Evolutionary conservation across 2,888 invertebrate species (phyloP).

Genomic region (Orthosia gracilis): DNA sequence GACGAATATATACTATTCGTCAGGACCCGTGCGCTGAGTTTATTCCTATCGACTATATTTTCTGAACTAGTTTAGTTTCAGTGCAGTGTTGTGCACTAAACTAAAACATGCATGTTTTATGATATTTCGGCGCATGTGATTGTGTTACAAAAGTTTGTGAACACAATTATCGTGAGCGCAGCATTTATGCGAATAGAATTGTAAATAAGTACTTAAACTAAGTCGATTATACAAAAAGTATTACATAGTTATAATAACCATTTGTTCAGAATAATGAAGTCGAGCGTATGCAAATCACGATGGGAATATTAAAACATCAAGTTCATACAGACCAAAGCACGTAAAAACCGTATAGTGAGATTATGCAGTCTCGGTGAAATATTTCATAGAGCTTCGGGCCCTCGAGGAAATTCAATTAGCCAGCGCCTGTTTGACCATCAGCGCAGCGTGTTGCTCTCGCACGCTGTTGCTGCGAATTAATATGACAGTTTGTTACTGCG

Average conservation of each 20-base stretch:
- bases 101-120: constrained; percentile 37
- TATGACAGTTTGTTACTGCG: constrained; percentile 46
- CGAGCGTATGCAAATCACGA: constrained; percentile 5
- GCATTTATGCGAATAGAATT: constrained; percentile 8
- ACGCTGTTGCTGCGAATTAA: constrained; percentile 51
- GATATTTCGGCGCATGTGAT: constrained; percentile 26
- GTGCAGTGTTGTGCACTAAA: constrained; percentile 37
- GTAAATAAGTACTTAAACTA: background rate
- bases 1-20: constrained; percentile 65
- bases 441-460: constrained; percentile 49
- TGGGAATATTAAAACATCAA: constrained; percentile 1
- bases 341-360: constrained; percentile 31
- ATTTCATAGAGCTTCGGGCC: constrained; percentile 46
- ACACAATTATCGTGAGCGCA: background rate
- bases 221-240: background rate
- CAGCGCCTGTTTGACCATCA: constrained; percentile 61
- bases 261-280: constrained; percentile 17
- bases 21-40: constrained; percentile 47
- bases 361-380: constrained; percentile 44
- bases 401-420: constrained; percentile 64
- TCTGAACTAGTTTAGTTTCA: constrained; percentile 27
- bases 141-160: constrained; percentile 10
- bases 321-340: constrained; percentile 6
- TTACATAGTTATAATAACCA: background rate
- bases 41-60: constrained; percentile 52